phyloP scores from a whole-genome alignment of 1,140 invertebrate species.

The Drosophila melanica region DNA sequence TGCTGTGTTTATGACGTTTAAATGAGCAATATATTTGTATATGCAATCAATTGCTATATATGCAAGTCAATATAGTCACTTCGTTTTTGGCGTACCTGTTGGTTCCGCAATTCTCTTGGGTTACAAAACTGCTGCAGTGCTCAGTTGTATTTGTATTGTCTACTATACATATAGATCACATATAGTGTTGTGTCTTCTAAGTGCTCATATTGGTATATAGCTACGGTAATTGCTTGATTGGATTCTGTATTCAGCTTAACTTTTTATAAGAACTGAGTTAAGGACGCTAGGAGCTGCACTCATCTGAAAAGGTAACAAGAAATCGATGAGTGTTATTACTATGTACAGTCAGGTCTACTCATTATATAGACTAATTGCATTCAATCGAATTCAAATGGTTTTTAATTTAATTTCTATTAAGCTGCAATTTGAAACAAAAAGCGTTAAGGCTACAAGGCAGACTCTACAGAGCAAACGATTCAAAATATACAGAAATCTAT shows the following conservation, averaged over 20 bases:
- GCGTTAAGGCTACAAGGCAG: slow-evolving; percentile 3
- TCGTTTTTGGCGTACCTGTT: slow-evolving; percentile 59
- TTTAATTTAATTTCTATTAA: not conserved
- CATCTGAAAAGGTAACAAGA: slow-evolving; percentile 54
- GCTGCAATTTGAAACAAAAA: not conserved
- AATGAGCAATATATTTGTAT: no score
- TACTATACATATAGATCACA: slow-evolving; percentile 31
- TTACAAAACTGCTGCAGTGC: slow-evolving; percentile 57
- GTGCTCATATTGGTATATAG: slow-evolving; percentile 32
- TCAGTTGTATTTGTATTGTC: slow-evolving; percentile 50
- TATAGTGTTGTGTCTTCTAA: slow-evolving; percentile 29
- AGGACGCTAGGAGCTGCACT: slow-evolving; percentile 21
- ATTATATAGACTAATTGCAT: slow-evolving; percentile 3
- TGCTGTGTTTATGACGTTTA: no score
- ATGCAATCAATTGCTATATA: not conserved
- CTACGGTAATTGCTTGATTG: slow-evolving; percentile 20
- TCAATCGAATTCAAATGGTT: slow-evolving; percentile 2
- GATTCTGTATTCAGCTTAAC: slow-evolving; percentile 19
- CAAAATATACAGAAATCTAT: slow-evolving; percentile 21
- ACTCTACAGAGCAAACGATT: slow-evolving; percentile 9
- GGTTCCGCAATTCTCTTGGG: slow-evolving; percentile 80
- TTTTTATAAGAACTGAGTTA: slow-evolving; percentile 16
- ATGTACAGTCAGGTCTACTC: slow-evolving; percentile 9
- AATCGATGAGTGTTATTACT: slow-evolving; percentile 29
- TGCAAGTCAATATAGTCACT: not conserved